Base-by-base conservation (phyloP, 2,797 vertebrate species). In the Sardinella longiceps region DNA sequence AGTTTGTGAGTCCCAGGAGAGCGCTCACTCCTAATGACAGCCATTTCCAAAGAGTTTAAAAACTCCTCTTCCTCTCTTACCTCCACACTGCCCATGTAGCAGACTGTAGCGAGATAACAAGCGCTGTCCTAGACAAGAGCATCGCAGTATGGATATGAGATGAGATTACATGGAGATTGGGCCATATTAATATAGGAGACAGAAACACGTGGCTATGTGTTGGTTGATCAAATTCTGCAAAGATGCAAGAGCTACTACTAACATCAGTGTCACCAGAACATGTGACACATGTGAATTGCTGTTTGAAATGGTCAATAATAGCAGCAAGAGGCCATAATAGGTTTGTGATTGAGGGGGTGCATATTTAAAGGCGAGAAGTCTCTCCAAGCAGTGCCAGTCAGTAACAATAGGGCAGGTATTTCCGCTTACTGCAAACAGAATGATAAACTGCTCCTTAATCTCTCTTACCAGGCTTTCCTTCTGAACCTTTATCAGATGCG, bases 1-100 rank as follows among this genome's bases (percentile, higher is more conserved):
- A 98, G 97, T 98, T 97, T 98, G 96, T 95, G 94, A 94, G 91
- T 92, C 97, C 94, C 96, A 90, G 89, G 96, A 97, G 97, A 97
- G 96, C 92, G 93, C 95, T 97, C 91, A 89, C 80, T 91, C 94
- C 93, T 96, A 96, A 96, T 88, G 95, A 95, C 94, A 92, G 94
- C 94, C 93, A 92, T 96, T 96, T 95, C 93, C 91, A 91, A 94
- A 93, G 94, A 96, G 93, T 95, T 92, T 93, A 94, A 94, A 94
- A 95, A 95, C 94, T 88, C 93, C 87, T 85, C 83, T 91, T 90
- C 94, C 92, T 93, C 89, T 89, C 87, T 43, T 84, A 93, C 92
- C n/a, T 0, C n/a, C 14, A n/a, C n/a, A n/a, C 51, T 87, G 86
- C 86, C 83, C 33, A 6, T 33, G 87, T 90, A 93, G 93, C 92